phyloP scores from a whole-genome alignment of 2,113 vertebrate species.

The Orycteropus afer region DNA sequence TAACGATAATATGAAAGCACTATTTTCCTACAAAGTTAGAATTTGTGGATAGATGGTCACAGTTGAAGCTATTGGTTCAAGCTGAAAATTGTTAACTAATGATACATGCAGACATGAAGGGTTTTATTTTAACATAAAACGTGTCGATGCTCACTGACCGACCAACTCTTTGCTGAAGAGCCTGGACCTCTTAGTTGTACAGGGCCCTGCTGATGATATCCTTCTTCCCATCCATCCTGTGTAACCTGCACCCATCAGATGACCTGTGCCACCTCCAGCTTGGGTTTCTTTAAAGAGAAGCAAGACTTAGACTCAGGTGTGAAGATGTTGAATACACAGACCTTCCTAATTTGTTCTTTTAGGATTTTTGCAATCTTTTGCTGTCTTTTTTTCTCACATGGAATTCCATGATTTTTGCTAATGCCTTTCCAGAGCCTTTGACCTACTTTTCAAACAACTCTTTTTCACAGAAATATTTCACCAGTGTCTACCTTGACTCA shows the following conservation, averaged over 20 bases:
- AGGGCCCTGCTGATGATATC: rapidly evolving
- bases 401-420: background rate
- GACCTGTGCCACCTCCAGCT: background rate
- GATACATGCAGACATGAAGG: rapidly evolving
- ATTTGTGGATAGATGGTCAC: background rate
- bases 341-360: background rate
- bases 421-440: background rate
- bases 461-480: background rate
- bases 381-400: background rate
- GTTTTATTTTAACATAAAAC: background rate
- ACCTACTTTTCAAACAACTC: conserved; percentile 5
- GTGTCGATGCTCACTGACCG: too few species aligned
- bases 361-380: background rate
- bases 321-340: background rate
- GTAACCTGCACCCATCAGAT: background rate
- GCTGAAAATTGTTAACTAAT: background rate
- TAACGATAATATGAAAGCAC: background rate
- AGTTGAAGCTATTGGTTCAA: background rate
- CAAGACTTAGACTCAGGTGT: background rate
- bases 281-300: background rate
- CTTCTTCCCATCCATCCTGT: rapidly evolving
- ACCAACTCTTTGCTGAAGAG: background rate
- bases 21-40: background rate
- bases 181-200: background rate
- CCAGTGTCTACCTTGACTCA: background rate